Base-by-base conservation (phyloP, 2,888 invertebrate species). In the Torymus auratus region DNA sequence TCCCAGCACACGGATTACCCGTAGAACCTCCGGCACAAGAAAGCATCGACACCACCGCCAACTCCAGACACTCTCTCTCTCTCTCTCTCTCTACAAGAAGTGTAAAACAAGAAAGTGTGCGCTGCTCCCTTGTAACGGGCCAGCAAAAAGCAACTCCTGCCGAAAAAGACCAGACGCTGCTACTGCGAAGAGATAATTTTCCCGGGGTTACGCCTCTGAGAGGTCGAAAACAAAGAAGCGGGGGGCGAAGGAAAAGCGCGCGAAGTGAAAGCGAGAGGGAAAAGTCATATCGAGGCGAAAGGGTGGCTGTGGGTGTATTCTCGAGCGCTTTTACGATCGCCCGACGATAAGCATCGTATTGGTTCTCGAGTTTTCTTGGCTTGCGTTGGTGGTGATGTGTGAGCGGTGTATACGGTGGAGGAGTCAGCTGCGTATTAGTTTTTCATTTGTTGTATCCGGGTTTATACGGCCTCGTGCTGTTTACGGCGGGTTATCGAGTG, bases 101-200 rank as follows among this genome's bases (percentile, higher is more conserved):
- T 20, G 55, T 68, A 68, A 76, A 56, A 70, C 55, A 77, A 70
- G 62, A 62, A 53, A 74, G 14, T 69, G 28, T 2, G 28, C 28
- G 28, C 28, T n/a, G 28, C 7, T n/a, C 28, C 28, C 28, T 28
- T 28, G 28, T 28, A 28, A 28, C 28, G 28, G 28, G 5, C 28
- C 28, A 4, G 28, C 28, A 28, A 28, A 28, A 28, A 28, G 28
- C n/a, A n/a, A n/a, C 28, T 28, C 28, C 28, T 28, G 28, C 28
- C 28, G 28, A 28, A 28, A 28, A 28, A 28, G 28, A 28, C 28
- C 28, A 28, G 28, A 28, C 28, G 28, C 3, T 2, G 28, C 28
- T 28, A 28, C 7, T 28, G 7, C 28, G 28, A 7, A 28, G 28
- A 67, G 60, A 75, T 75, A 75, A 75, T 75, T 60, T 75, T 68